Evolutionary conservation across 2,797 vertebrate species (phyloP), one percentile per base, ranked within the genome.

Genomic region (Acomys russatus): DNA sequence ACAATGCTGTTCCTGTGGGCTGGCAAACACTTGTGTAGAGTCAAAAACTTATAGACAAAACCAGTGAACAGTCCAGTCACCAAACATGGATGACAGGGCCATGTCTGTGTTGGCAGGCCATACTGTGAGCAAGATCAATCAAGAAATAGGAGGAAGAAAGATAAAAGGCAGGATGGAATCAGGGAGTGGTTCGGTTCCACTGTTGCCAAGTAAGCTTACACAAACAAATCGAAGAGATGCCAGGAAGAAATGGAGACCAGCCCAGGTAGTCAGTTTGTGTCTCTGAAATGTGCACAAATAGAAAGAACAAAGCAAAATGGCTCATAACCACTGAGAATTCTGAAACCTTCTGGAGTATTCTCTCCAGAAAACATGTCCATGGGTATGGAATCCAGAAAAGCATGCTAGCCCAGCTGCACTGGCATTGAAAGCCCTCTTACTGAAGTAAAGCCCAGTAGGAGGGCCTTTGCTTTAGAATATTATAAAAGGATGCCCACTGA

Each of bases 321-420:
- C 12, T 79, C 56, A 11, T 74, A 35, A 38, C 30, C 9, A 38
- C 9, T 54, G 33, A 90, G 0, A 6, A 17, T 6, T 77, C 71
- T 30, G 54, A 35, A 68, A 6, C 30, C 85, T 49, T 93, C 59
- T 92, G 51, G 44, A 88, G 25, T 70, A 92, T 95, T 77, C 88
- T 90, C 5, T 92, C 70, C 9, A 83, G 79, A 35, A 94, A 74
- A 38, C 0, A 88, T 38, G 25, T 88, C 9, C 35, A 85, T 23
- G 44, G 35, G 63, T 30, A 6, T 10, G 14, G 51, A 18, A 80
- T 38, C n/a, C 68, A 86, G 87, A 35, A 91, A 88, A 82, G 15
- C 6, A 54, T 92, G 54, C 9, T 74, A 3, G 88, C 85, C 22
- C 18, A 92, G 54, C 14, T 9, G 28, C 15, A 63, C 18, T 33